A percentile compares a stretch with the other conserved stretches of the same genome.
These are phyloP conservation scores for Ptychodera flava DNA, from an alignment of 35 echinoderm and acorn worm genomes.

Conservation along the genomic window DNA sequence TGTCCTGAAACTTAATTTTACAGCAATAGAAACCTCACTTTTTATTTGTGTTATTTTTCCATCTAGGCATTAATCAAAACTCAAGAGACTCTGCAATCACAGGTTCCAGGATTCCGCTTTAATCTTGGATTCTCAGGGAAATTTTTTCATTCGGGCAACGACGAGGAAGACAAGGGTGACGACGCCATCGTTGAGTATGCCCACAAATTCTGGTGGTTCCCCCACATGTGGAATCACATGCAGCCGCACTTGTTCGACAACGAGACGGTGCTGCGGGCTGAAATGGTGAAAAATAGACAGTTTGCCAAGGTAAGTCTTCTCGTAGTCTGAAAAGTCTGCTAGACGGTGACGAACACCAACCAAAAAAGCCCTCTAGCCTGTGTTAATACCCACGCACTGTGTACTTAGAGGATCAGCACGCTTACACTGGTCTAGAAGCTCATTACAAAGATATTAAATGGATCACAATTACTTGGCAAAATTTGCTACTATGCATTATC, in stretches of 20 bases:
- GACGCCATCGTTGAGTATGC: conserved; percentile 52
- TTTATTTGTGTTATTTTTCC: not conserved
- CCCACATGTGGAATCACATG: conserved; percentile 97
- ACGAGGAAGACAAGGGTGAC: conserved; percentile 79
- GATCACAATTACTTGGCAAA: too few species aligned
- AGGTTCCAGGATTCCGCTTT: conserved; percentile 80
- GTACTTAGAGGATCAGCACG: too few species aligned
- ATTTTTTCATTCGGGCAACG: conserved; percentile 54
- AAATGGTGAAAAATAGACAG: conserved; percentile 57
- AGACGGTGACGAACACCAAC: too few species aligned
- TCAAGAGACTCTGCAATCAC: conserved; percentile 41
- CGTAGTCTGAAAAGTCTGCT: too few species aligned
- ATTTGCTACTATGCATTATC: too few species aligned
- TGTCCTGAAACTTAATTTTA: too few species aligned
- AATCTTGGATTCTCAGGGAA: conserved; percentile 93
- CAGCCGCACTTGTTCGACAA: conserved; percentile 60
- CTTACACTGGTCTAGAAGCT: too few species aligned
- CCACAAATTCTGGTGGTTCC: conserved; percentile 94
- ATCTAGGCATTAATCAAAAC: conserved; percentile 46
- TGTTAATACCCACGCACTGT: too few species aligned
- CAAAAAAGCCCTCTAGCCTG: too few species aligned
- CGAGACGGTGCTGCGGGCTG: conserved; percentile 23
- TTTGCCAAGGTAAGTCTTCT: conserved; percentile 72
- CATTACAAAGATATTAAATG: too few species aligned
- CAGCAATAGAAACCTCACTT: too few species aligned